A percentile compares a stretch with the other conserved stretches of the same genome.
phyloP scores from a whole-genome alignment of 2,113 vertebrate species.

The Empidonax traillii region DNA sequence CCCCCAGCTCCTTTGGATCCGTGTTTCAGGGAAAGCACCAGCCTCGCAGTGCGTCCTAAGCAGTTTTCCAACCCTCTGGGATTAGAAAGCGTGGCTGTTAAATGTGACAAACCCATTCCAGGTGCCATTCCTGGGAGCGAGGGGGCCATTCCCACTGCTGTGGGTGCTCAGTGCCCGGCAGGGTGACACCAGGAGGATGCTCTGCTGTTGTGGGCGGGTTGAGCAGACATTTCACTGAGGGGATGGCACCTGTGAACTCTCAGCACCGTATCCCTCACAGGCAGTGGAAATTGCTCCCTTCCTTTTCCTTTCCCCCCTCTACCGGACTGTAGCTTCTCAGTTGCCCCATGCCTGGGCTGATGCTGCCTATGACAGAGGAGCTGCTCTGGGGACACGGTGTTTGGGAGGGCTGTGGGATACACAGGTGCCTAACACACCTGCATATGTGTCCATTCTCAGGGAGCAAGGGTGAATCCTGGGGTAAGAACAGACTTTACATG shows the following conservation, averaged over 20 bases:
- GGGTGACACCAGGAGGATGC: neutral
- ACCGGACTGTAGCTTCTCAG: neutral
- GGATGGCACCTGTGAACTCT: neutral
- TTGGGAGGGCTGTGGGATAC: neutral
- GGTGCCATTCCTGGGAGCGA: rapidly evolving
- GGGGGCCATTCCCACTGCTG: neutral
- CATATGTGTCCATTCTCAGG: rapidly evolving
- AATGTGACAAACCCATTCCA: neutral
- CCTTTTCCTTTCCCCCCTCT: neutral
- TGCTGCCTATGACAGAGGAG: neutral
- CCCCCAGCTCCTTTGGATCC: neutral
- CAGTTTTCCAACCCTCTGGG: neutral
- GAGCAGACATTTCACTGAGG: rapidly evolving
- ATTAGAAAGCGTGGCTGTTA: neutral
- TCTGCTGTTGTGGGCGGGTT: rapidly evolving
- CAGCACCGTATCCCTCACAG: neutral
- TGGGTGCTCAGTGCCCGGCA: neutral
- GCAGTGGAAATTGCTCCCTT: neutral
- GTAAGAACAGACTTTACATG: neutral
- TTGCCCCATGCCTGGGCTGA: rapidly evolving
- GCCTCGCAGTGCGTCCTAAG: neutral
- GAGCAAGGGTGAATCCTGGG: neutral
- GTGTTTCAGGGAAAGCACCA: neutral
- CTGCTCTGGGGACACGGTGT: rapidly evolving
- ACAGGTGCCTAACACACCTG: neutral